Evolutionary conservation across 1,140 invertebrate genomes (phyloP).

Genomic region (Dendrolimus punctatus): DNA sequence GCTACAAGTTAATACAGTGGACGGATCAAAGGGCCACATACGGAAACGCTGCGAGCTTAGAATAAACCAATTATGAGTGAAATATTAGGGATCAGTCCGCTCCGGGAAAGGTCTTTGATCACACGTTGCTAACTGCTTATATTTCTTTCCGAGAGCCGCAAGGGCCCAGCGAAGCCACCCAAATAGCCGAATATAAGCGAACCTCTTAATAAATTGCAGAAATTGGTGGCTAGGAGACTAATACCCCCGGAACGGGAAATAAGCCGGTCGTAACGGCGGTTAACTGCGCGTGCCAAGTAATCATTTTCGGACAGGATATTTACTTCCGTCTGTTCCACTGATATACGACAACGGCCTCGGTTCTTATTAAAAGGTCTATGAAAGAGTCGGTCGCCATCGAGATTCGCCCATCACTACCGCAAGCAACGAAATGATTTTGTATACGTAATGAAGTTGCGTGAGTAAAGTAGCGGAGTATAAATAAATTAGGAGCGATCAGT

Average conservation of each 20-base stretch:
- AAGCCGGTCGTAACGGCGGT: constrained; percentile 60
- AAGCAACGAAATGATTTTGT: constrained; percentile 15
- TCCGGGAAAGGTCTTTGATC: constrained; percentile 59
- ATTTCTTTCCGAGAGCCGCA: constrained; percentile 49
- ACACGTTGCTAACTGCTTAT: constrained; percentile 45
- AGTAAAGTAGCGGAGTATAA: constrained; percentile 27
- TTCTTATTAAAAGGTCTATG: constrained; percentile 57
- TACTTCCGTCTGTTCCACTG: constrained; percentile 59
- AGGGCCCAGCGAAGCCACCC: constrained; percentile 55
- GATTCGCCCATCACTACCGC: constrained; percentile 7
- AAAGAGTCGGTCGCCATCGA: constrained; percentile 18
- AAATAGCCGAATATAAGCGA: constrained; percentile 37
- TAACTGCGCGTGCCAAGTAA: constrained; percentile 61
- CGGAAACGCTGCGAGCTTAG: constrained; percentile 64
- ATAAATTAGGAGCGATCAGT: constrained; percentile 50
- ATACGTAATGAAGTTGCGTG: constrained; percentile 15
- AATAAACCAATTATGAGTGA: constrained; percentile 72
- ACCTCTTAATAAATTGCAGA: constrained; percentile 60
- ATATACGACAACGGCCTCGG: constrained; percentile 23
- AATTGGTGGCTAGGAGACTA: constrained; percentile 63
- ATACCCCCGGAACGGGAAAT: constrained; percentile 62
- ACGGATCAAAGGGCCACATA: constrained; percentile 66
- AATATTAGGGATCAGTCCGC: constrained; percentile 68
- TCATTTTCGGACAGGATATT: constrained; percentile 66
- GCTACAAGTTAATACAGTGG: constrained; percentile 62